Base-by-base conservation (phyloP, 2,797 vertebrate species). In the Pseudotriccus pelzelni region DNA sequence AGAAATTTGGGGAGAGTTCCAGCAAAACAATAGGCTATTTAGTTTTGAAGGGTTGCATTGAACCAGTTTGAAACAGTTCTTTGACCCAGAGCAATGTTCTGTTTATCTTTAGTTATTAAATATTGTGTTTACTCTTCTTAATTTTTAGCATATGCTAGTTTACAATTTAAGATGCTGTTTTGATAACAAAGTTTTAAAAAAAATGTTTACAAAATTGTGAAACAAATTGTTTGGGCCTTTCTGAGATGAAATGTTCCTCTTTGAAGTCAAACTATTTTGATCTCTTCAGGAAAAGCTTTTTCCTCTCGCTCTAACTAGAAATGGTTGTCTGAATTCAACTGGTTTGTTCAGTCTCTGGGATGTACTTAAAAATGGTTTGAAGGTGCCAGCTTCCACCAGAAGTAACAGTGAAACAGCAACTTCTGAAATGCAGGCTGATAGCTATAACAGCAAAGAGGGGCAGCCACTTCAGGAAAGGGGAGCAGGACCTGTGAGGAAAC, bases 211-310 rank as follows among this genome's bases (percentile, higher is more conserved):
- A 63, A 95, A 93, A 91, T 94, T 59, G 41, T 87, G 87, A 91
- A 94, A 81, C 19, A 49, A 87, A 50, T 85, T 90, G 66, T 93
- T 95, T 91, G 80, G 73, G 25, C 37, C 55, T 82, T 76, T 89
- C 30, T 77, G 32, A 78, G 63, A 91, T 69, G 15, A 91, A 90
- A 69, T 66, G 32, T 56, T 91, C 21, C 39, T 72, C 88, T 95
- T 96, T 95, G 93, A 95, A 93, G 83, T 95, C 58, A 63, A 91
- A 69, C 9, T 78, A 21, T 94, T 94, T 84, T 91, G 73, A 73
- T 86, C 43, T 90, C 32, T 69, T 82, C 39, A 52, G 74, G 80
- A 69, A 55, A 90, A 84, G 37, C 32, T 79, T 91, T 87, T 91
- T 87, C 39, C 22, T 94, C 37, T 64, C 32, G 58, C 36, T 83